Evolutionary conservation across 37 sponge, comb jelly and placozoan species (phyloP).

Genomic region (Eunapius fragilis): DNA sequence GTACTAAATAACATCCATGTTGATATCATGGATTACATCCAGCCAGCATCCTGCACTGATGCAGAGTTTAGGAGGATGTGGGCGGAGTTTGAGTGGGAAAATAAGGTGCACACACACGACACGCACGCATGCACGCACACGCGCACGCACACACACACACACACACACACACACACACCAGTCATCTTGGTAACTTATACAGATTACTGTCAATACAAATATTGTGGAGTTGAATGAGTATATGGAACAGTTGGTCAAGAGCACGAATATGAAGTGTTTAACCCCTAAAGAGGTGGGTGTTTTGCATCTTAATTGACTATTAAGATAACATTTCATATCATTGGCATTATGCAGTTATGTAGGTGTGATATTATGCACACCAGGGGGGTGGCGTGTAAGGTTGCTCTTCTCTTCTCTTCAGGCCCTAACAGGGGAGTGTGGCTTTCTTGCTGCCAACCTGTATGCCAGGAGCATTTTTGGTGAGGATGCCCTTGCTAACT

Average conservation of each 20-base stretch:
- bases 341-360: no score
- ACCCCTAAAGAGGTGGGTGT: conserved; percentile 87
- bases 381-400: background rate
- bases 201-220: conserved; percentile 92
- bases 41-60: conserved; percentile 91
- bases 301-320: background rate
- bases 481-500: conserved; percentile 98
- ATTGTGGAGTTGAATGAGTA: conserved; percentile 80
- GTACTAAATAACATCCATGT: conserved; percentile 98
- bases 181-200: background rate
- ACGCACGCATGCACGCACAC: background rate
- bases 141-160: background rate
- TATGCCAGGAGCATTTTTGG: conserved; percentile 98
- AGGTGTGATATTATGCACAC: no score
- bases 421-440: conserved; percentile 96
- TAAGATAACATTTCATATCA: background rate
- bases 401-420: background rate
- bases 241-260: conserved; percentile 83
- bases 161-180: background rate
- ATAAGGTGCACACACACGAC: conserved; percentile 71
- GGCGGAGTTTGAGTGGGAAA: conserved; percentile 99
- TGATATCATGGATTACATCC: conserved; percentile 99
- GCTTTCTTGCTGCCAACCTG: conserved; percentile 97
- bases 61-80: conserved; percentile 98
- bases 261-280: conserved; percentile 97